Conservation (phyloP, 2,888 invertebrate species). For the Drosophila aldrichi region DNA sequence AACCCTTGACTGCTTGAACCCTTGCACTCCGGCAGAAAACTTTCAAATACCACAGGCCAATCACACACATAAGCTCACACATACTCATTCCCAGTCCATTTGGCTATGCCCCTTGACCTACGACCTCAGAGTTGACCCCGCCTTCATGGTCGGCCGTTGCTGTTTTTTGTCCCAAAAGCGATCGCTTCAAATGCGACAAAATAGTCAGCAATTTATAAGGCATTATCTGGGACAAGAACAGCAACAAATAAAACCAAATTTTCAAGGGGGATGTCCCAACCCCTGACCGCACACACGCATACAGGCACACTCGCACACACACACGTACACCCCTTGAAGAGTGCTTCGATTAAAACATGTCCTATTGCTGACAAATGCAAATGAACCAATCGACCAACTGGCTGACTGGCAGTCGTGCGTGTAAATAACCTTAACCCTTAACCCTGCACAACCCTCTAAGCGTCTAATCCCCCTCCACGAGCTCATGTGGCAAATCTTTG, state of each 20-base stretch:
- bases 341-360: conserved; percentile 63
- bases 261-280: conserved; percentile 27
- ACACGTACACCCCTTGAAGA: conserved; percentile 10
- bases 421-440: conserved; percentile 53
- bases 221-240: conserved; percentile 56
- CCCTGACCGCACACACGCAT: conserved; percentile 26
- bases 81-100: conserved; percentile 1
- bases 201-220: conserved; percentile 68
- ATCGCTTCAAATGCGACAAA: conserved; percentile 69
- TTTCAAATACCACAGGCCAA: conserved; percentile 23
- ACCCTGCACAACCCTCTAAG: conserved; percentile 22
- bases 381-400: conserved; percentile 60
- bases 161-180: conserved; percentile 68
- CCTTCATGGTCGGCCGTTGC: conserved; percentile 34
- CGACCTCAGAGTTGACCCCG: conserved; percentile 13
- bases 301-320: not conserved
- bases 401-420: conserved; percentile 43
- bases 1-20: conserved; percentile 18
- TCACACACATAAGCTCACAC: conserved; percentile 26
- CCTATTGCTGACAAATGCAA: conserved; percentile 62
- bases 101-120: conserved; percentile 47
- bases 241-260: conserved; percentile 18
- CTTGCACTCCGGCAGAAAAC: not conserved
- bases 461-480: conserved; percentile 12
- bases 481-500: conserved; percentile 69